Base-by-base conservation (phyloP, 2,888 invertebrate genomes). In the Ganaspis brasiliensis region DNA sequence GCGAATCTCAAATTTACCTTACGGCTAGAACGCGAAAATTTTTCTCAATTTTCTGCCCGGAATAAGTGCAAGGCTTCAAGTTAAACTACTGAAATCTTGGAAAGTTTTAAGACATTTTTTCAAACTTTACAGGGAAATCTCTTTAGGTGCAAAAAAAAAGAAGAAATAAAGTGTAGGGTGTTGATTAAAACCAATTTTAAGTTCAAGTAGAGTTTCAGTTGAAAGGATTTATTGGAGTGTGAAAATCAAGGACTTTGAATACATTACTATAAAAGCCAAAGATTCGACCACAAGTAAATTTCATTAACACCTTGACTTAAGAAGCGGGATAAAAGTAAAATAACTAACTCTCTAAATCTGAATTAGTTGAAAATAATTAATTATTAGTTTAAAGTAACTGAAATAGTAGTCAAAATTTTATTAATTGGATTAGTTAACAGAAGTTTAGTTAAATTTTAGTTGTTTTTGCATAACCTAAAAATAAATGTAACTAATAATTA, bases 1-100 rank as follows among this genome's bases (percentile, higher is more conserved):
- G 24, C 59, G 57, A 76, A 77, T 73, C 52, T 59, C 52, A 67
- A 75, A 75, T 75, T 78, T 75, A 70, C 49, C 57, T 49, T 67
- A 45, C 19, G 57, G 24, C 40, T 35, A 31, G 57, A 31, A 71
- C 16, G 19, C 19, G 19, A 56, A 52, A 77, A 63, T 73, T 40
- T 77, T 72, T 35, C 49, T 24, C 55, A 45, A 67, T 26, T 67
- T 67, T 63, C 40, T 6, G 52, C 52, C 52, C 52, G 19, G 52
- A 52, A 52, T 52, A 52, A 52, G 52, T 52, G 8, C 40, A 63
- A 21, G 63, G 37, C 24, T 24, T 63, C 21, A 24, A 63, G 19
- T 63, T 21, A 63, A 37, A 52, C 52, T 52, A 52, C 52, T 52
- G 16, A 52, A 52, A 52, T 52, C 52, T 52, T 52, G 9, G 16